Evolutionary conservation across 2,888 invertebrate species (phyloP).

Genomic region (Galerucella calmariensis): DNA sequence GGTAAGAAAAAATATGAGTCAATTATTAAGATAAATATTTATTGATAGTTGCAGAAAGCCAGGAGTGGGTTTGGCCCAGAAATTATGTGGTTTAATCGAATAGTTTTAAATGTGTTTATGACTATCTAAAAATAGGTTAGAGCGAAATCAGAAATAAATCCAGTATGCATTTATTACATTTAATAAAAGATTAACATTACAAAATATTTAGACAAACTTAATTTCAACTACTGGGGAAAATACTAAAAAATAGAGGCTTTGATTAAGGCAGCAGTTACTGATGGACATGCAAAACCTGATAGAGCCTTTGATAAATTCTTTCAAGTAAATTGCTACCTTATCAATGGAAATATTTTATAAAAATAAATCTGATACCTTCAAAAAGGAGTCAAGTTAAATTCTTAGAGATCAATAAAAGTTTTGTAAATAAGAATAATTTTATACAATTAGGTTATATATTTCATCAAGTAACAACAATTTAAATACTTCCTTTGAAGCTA

Average conservation of each 20-base stretch:
- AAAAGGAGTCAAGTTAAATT: slow-evolving; percentile 22
- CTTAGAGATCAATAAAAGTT: slow-evolving; percentile 22
- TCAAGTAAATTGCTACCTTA: slow-evolving; percentile 25
- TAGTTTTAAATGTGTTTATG: too few relatives aligned
- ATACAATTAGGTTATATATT: slow-evolving; percentile 50
- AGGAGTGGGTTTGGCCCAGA: too few relatives aligned
- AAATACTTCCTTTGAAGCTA: slow-evolving; percentile 50
- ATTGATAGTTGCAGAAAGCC: too few relatives aligned
- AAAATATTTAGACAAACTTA: slow-evolving; percentile 39
- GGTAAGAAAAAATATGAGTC: too few relatives aligned
- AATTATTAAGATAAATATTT: too few relatives aligned
- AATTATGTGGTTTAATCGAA: too few relatives aligned
- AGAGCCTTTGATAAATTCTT: slow-evolving; percentile 11
- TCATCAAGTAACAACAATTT: slow-evolving; percentile 50
- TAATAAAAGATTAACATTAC: slow-evolving; percentile 42
- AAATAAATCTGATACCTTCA: slow-evolving; percentile 33
- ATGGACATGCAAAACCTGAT: not conserved
- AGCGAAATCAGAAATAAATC: slow-evolving; percentile 16
- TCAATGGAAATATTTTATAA: slow-evolving; percentile 28
- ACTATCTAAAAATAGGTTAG: not conserved
- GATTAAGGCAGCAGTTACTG: slow-evolving; percentile 27
- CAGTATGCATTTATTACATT: slow-evolving; percentile 38
- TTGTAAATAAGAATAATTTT: slow-evolving; percentile 31
- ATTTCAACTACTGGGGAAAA: slow-evolving; percentile 30
- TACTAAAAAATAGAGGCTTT: slow-evolving; percentile 31